phyloP scores from a whole-genome alignment of 2,113 vertebrate species.

The Pteronura brasiliensis region DNA sequence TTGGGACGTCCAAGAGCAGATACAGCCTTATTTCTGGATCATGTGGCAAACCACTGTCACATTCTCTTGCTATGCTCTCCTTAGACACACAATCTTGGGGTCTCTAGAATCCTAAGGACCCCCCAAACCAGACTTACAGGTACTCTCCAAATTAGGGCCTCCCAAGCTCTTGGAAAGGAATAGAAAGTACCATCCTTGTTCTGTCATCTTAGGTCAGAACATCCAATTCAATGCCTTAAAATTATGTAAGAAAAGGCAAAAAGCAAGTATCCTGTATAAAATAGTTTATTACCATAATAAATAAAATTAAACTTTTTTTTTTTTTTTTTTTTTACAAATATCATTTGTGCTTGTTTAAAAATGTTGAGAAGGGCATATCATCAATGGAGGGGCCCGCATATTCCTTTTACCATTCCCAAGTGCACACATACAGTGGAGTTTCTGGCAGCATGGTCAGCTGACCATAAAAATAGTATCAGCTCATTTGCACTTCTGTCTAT shows the following conservation, averaged over 20 bases:
- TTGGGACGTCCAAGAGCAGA: not conserved
- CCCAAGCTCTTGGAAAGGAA: not conserved
- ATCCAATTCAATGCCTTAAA: not conserved
- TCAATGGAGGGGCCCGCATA: constrained; percentile 80
- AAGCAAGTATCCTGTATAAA: constrained; percentile 89
- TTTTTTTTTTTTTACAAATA: constrained; percentile 91
- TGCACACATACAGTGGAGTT: constrained; percentile 74
- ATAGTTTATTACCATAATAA: constrained; percentile 97
- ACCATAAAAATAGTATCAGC: constrained; percentile 89
- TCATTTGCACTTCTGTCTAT: constrained; percentile 73
- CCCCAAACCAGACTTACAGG: not conserved
- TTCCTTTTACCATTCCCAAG: constrained; percentile 81
- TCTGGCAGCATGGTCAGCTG: constrained; percentile 86
- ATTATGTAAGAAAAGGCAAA: constrained; percentile 54
- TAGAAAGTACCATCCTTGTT: not conserved
- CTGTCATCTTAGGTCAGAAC: not conserved
- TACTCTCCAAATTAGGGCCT: not conserved
- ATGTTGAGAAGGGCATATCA: constrained; percentile 85
- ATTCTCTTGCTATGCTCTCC: accelerated
- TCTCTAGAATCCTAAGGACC: not conserved
- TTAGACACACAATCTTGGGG: not conserved
- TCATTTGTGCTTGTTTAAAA: constrained; percentile 97
- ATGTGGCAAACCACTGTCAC: accelerated
- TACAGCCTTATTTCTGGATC: not conserved
- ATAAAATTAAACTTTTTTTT: constrained; percentile 89